Evolutionary conservation across 2,888 invertebrate genomes (phyloP).

Genomic region (Tachina grossa): DNA sequence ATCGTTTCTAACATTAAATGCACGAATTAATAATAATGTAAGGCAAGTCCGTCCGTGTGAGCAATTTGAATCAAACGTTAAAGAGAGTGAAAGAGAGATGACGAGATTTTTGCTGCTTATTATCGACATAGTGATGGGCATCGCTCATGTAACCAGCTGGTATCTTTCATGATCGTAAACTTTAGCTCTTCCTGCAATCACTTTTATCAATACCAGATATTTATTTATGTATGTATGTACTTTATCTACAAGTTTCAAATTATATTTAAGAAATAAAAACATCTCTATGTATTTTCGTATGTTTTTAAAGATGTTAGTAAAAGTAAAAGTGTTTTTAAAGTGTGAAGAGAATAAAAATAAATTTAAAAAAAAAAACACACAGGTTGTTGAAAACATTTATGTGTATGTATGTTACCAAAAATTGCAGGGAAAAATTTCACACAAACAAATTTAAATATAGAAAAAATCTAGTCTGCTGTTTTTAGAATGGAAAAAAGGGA

Average conservation of each 20-base stretch:
- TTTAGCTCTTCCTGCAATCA: no score
- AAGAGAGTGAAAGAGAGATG: not conserved
- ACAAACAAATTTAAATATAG: slow-evolving; percentile 7
- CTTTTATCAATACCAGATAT: no score
- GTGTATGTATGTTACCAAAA: not conserved
- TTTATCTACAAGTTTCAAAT: no score
- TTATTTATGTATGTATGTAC: no score
- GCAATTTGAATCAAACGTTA: not conserved
- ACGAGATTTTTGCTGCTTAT: slow-evolving; percentile 29
- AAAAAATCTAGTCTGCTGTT: slow-evolving; percentile 7
- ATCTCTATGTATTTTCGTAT: not conserved
- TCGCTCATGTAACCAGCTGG: not conserved
- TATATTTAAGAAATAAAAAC: no score
- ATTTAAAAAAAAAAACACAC: not conserved
- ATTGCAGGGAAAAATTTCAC: slow-evolving; percentile 15
- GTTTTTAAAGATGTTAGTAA: slow-evolving; percentile 12
- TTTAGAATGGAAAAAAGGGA: not conserved
- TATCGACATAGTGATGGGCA: not conserved
- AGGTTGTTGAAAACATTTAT: slow-evolving; percentile 39
- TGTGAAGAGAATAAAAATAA: not conserved
- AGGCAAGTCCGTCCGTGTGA: not conserved
- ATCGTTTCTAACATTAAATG: slow-evolving; percentile 26
- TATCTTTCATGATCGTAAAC: no score
- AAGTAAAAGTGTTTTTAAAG: slow-evolving; percentile 39
- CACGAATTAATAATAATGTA: not conserved